phyloP scores from a whole-genome alignment of 53 echinoderm and acorn worm genomes.

The Stichopus horrens region DNA sequence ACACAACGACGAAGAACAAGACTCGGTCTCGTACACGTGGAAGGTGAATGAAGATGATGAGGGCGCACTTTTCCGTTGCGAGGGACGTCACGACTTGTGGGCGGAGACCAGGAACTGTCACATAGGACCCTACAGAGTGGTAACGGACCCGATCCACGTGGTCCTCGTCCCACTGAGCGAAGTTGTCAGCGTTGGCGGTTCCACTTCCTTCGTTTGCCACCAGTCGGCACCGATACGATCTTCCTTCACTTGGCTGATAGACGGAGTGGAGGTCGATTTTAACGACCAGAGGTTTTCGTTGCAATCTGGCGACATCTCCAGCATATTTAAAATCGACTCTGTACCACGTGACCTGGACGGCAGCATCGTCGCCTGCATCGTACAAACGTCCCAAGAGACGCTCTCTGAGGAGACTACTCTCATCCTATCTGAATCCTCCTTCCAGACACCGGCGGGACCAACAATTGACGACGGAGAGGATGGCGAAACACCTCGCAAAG shows the following conservation, averaged over 20 bases:
- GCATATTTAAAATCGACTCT: slow-evolving; percentile 47
- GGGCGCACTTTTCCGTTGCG: slow-evolving; percentile 62
- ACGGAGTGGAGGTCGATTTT: slow-evolving; percentile 50
- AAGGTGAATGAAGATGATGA: slow-evolving; percentile 64
- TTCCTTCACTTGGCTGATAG: slow-evolving; percentile 65
- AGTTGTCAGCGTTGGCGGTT: slow-evolving; percentile 36
- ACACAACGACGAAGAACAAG: slow-evolving; percentile 29
- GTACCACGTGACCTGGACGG: slow-evolving; percentile 30
- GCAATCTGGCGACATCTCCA: slow-evolving; percentile 29
- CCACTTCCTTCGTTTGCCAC: slow-evolving; percentile 76
- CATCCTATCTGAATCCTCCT: neutral
- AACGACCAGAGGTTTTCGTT: slow-evolving; percentile 40
- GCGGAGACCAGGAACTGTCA: slow-evolving; percentile 60
- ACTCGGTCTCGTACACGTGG: slow-evolving; percentile 59
- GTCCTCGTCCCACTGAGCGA: slow-evolving; percentile 59
- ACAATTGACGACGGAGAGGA: neutral
- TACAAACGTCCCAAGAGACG: slow-evolving; percentile 16
- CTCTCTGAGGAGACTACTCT: neutral
- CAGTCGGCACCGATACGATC: slow-evolving; percentile 62
- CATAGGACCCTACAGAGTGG: slow-evolving; percentile 64
- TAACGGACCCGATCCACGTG: slow-evolving; percentile 56
- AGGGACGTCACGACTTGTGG: slow-evolving; percentile 71
- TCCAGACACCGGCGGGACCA: neutral
- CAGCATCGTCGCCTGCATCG: slow-evolving; percentile 30
- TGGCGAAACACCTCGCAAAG: neutral